Evolutionary conservation across 2,113 vertebrate species (phyloP).

Genomic region (Eudyptes chrysolophus): DNA sequence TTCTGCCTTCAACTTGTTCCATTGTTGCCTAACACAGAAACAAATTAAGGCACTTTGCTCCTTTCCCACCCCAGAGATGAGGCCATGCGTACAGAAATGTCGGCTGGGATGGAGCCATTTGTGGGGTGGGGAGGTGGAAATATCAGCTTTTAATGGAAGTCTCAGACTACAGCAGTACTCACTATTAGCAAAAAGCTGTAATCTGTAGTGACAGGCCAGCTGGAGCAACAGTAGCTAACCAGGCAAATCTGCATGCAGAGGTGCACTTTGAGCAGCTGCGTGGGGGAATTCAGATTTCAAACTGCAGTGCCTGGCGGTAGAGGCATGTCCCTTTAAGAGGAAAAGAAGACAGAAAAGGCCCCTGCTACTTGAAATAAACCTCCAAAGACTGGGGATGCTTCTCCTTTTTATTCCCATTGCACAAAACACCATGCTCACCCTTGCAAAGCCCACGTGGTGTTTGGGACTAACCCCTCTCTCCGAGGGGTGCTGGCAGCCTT

Average conservation of each 20-base stretch:
- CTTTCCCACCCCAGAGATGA: background rate
- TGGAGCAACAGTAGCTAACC: background rate
- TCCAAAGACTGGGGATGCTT: background rate
- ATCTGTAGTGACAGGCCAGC: slow-evolving; percentile 48
- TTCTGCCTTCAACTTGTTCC: background rate
- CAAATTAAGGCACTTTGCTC: slow-evolving; percentile 2
- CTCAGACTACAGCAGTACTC: background rate
- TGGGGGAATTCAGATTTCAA: background rate
- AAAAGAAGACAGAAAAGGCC: background rate
- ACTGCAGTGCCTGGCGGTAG: rapidly evolving
- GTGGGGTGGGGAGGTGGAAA: background rate
- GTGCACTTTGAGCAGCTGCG: background rate
- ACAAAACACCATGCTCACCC: rapidly evolving
- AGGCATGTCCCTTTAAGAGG: background rate
- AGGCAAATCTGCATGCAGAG: background rate
- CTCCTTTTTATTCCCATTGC: background rate
- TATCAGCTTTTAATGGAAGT: background rate
- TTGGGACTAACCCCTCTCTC: background rate
- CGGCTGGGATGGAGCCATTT: background rate
- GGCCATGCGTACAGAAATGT: rapidly evolving
- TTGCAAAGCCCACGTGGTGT: background rate
- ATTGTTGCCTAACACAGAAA: background rate
- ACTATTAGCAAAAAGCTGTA: background rate
- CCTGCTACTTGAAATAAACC: background rate
- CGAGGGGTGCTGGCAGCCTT: rapidly evolving